phyloP scores from a whole-genome alignment of 2,113 vertebrate genomes.

The Coreoperca whiteheadi region DNA sequence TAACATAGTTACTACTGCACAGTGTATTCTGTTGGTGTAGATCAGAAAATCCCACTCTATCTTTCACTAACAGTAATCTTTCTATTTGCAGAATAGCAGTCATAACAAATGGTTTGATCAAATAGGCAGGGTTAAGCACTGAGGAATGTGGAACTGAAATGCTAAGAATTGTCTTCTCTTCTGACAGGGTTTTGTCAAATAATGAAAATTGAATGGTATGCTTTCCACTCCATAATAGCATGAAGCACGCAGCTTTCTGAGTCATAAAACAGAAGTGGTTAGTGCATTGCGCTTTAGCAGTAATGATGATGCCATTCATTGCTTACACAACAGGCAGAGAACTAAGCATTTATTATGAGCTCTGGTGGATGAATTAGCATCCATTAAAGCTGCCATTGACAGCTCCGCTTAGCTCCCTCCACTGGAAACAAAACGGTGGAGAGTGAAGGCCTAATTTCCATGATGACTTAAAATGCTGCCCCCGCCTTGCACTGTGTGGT shows the following conservation, averaged over 20 bases:
- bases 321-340: constrained; percentile 70
- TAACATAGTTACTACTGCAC: not conserved
- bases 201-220: constrained; percentile 62
- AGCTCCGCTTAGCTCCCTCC: constrained; percentile 57
- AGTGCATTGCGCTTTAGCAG: constrained; percentile 60
- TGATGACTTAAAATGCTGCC: constrained; percentile 57
- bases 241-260: constrained; percentile 55
- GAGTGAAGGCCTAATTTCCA: constrained; percentile 67
- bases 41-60: constrained; percentile 25
- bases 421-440: constrained; percentile 56
- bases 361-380: constrained; percentile 74
- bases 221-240: constrained; percentile 59
- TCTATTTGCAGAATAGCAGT: constrained; percentile 39
- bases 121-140: constrained; percentile 31
- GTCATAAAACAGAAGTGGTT: constrained; percentile 71
- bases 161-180: constrained; percentile 10
- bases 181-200: constrained; percentile 38
- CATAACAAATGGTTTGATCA: constrained; percentile 34
- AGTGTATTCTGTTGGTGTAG: not conserved
- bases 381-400: constrained; percentile 70
- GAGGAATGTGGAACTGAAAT: constrained; percentile 23
- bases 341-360: constrained; percentile 63
- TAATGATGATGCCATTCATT: constrained; percentile 69
- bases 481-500: constrained; percentile 54
- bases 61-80: constrained; percentile 49